Conservation (phyloP, 2,888 invertebrate species). For the Empis livida region DNA sequence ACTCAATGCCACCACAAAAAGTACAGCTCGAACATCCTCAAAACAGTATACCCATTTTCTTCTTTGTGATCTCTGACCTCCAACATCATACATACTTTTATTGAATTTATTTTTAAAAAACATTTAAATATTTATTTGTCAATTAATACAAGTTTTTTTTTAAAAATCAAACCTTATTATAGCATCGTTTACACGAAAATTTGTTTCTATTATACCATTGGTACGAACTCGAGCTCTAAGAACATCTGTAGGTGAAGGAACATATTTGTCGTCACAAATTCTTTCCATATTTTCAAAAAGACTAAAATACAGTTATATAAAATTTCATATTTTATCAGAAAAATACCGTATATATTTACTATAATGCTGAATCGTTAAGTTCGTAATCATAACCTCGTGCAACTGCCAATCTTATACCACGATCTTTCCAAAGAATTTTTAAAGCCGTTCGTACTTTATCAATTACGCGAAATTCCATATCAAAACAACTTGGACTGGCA, state of each 20-base stretch:
- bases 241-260: conserved; percentile 50
- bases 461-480: conserved; percentile 41
- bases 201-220: conserved; percentile 53
- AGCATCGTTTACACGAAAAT: conserved; percentile 46
- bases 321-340: neutral
- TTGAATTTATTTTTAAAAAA: neutral
- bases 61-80: conserved; percentile 50
- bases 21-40: conserved; percentile 48
- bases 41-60: conserved; percentile 56
- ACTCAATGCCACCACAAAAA: conserved; percentile 51
- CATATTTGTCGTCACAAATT: conserved; percentile 47
- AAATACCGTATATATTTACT: conserved; percentile 29
- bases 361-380: conserved; percentile 51
- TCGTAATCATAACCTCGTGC: conserved; percentile 54
- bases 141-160: too few relatives aligned
- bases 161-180: conserved; percentile 30
- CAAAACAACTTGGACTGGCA: conserved; percentile 40
- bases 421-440: conserved; percentile 47
- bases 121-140: too few relatives aligned
- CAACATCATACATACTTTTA: conserved; percentile 50
- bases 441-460: conserved; percentile 40
- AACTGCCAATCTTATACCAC: conserved; percentile 48
- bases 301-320: conserved; percentile 25
- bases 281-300: conserved; percentile 55
- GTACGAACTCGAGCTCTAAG: conserved; percentile 48